Base-by-base conservation (phyloP, 1,140 invertebrate genomes). In the Atta texana region DNA sequence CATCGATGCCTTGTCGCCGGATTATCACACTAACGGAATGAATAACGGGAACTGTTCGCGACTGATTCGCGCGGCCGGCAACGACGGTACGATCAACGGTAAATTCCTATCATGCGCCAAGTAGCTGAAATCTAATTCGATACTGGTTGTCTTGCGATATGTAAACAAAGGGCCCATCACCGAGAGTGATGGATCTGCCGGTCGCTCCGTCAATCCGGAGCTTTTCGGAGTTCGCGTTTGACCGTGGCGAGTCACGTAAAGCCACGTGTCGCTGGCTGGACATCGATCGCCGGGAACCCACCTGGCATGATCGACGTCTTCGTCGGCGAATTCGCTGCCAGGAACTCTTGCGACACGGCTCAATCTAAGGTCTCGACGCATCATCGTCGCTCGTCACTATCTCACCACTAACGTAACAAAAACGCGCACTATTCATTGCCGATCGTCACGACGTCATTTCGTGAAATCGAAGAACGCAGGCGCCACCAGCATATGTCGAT, bases 141-240 rank as follows among this genome's bases (percentile, higher is more conserved):
- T 39, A 39, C 0, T 1, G 8, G 63, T 34, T n/a, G 21, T 28
- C 24, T 10, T 8, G 14, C 44, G 49, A 39, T 68, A 87, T 74
- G 74, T 90, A 90, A 90, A 90, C 88, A 90, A 90, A 64, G n/a
- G 4, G 24, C 16, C 10, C 31, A 74, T 21, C 6, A 21, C 31
- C 18, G 51, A 57, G n/a, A 12, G 21, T 5, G 24, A n/a, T n/a
- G 16, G 21, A 34, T 61, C 31, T 12, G 16, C 24, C 24, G 18
- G n/a, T 28, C 55, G n/a, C 64, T 77, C 10, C 34, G 31, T n/a
- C 34, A 12, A 51, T 53, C 84, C 4, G 18, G 24, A 44, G 21
- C n/a, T 3, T n/a, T 55, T 10, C 31, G 31, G 31, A 34, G 31
- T 34, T 5, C 39, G 39, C 39, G 0, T 44, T 51, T 51, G 0